These are phyloP conservation scores for Meloidogyne exigua DNA, from an alignment of 1,140 invertebrate species.

Conservation along the genomic window DNA sequence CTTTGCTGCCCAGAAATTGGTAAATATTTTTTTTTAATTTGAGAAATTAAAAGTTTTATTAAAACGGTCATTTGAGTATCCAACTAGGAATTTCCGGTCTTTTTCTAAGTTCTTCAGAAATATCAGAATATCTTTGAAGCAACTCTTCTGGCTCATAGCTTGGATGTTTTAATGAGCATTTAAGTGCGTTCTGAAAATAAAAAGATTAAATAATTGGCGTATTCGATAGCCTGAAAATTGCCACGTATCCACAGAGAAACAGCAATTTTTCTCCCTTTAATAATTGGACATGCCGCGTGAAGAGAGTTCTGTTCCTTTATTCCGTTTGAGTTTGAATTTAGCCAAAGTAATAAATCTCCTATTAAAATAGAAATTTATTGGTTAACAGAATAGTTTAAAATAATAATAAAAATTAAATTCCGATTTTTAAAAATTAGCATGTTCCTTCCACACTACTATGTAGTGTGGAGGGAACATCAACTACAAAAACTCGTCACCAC, in stretches of 20 bases:
- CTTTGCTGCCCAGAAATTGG: constrained; percentile 62
- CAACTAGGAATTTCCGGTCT: constrained; percentile 30
- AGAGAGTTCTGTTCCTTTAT: constrained; percentile 30
- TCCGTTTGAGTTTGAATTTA: constrained; percentile 52
- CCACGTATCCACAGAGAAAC: constrained; percentile 53
- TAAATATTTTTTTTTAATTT: constrained; percentile 28
- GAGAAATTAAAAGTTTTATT: background rate
- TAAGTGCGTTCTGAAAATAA: constrained; percentile 27
- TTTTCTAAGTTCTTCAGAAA: constrained; percentile 17
- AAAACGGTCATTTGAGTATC: constrained; percentile 15
- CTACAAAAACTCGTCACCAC: background rate
- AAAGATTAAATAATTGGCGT: background rate
- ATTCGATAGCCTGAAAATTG: constrained; percentile 39
- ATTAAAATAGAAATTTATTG: background rate
- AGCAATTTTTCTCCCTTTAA: constrained; percentile 51
- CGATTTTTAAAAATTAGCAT: background rate
- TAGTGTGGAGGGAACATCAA: background rate
- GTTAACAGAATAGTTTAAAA: background rate
- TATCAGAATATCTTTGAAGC: background rate
- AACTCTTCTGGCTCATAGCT: constrained; percentile 35
- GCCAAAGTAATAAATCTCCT: constrained; percentile 49
- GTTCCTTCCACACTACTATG: too few relatives aligned
- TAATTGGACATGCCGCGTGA: constrained; percentile 55
- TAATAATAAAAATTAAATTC: background rate
- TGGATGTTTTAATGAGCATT: constrained; percentile 28